phyloP scores from a whole-genome alignment of 2,797 vertebrate genomes.

The Microcaecilia unicolor region DNA sequence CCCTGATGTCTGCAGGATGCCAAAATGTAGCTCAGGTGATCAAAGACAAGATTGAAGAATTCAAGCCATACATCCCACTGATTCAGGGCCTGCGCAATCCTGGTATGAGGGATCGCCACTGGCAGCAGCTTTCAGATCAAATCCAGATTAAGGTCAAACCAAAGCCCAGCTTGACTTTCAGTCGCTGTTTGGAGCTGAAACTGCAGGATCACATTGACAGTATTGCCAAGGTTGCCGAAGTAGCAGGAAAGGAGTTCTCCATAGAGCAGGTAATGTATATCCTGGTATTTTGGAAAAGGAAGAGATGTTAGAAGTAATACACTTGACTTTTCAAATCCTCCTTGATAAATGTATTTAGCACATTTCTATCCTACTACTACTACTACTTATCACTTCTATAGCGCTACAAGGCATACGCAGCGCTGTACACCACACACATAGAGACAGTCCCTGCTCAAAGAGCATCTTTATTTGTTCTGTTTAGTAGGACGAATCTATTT shows the following conservation, averaged over 20 bases:
- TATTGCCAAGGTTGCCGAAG: slow-evolving; percentile 69
- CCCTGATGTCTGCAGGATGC: slow-evolving; percentile 66
- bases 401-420: no score
- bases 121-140: slow-evolving; percentile 71
- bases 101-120: slow-evolving; percentile 75
- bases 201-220: slow-evolving; percentile 71
- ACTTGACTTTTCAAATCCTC: no score
- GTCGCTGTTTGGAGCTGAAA: slow-evolving; percentile 75
- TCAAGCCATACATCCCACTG: slow-evolving; percentile 68
- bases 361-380: no score
- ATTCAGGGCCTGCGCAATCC: slow-evolving; percentile 79
- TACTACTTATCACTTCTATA: no score
- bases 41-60: slow-evolving; percentile 66
- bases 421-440: no score
- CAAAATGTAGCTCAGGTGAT: slow-evolving; percentile 62
- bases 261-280: slow-evolving; percentile 69
- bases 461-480: no score
- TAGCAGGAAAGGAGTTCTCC: slow-evolving; percentile 78
- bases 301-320: no score
- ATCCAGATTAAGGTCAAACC: slow-evolving; percentile 60
- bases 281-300: not conserved
- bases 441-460: no score
- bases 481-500: no score
- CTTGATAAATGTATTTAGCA: no score
- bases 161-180: slow-evolving; percentile 68